Evolutionary conservation across 1,140 invertebrate genomes (phyloP).

Genomic region (Drosophila pachea): DNA sequence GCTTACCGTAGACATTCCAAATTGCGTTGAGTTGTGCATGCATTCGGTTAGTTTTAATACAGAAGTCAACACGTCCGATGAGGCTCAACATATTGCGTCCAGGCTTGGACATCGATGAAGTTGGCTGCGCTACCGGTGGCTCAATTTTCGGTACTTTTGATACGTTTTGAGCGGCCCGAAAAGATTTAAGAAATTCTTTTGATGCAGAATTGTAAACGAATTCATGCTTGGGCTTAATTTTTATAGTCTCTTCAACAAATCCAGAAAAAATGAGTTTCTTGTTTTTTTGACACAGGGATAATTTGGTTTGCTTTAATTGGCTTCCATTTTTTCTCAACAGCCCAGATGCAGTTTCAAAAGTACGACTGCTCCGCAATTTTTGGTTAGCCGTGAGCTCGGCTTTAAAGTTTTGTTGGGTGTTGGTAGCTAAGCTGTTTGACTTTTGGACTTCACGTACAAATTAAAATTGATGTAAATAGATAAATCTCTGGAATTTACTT

Average conservation of each 20-base stretch:
- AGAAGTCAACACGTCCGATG: constrained; percentile 64
- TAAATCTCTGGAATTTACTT: neutral
- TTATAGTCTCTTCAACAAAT: constrained; percentile 36
- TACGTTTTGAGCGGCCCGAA: neutral
- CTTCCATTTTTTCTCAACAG: constrained; percentile 41
- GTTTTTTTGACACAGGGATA: constrained; percentile 48
- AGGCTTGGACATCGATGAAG: constrained; percentile 29
- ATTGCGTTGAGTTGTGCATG: constrained; percentile 59
- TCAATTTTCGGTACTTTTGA: constrained; percentile 25
- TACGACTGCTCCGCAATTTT: constrained; percentile 22
- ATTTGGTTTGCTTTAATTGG: constrained; percentile 59
- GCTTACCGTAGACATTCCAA: constrained; percentile 70
- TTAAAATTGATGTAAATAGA: neutral
- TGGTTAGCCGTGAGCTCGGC: constrained; percentile 14
- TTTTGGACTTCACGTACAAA: constrained; percentile 10
- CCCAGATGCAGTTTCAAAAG: constrained; percentile 51
- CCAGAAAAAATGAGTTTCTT: constrained; percentile 60
- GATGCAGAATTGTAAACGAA: constrained; percentile 46
- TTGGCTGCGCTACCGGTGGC: constrained; percentile 8
- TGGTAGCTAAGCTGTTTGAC: constrained; percentile 21
- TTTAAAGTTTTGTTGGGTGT: constrained; percentile 54
- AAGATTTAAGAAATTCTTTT: constrained; percentile 5
- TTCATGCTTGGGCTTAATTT: constrained; percentile 39
- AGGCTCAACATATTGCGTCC: constrained; percentile 48
- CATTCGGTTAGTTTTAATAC: constrained; percentile 58